These are phyloP conservation scores for Timema cristinae DNA, from an alignment of 2,888 invertebrate genomes.

Conservation along the genomic window DNA sequence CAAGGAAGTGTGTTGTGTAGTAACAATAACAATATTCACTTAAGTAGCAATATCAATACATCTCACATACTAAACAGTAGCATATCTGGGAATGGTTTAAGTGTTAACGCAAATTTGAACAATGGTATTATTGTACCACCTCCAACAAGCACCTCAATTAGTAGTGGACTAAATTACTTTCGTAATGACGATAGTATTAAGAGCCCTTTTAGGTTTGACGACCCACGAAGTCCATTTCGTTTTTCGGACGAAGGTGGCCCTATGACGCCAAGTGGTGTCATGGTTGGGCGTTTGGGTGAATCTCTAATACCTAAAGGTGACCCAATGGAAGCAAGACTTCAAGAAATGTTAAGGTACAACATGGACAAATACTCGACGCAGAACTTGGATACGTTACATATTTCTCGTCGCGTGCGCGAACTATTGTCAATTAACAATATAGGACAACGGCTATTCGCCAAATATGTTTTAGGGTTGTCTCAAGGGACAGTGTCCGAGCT, in stretches of 20 bases:
- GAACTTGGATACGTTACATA: slow-evolving; percentile 90
- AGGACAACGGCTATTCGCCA: slow-evolving; percentile 97
- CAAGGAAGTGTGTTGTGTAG: slow-evolving; percentile 30
- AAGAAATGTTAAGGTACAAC: slow-evolving; percentile 91
- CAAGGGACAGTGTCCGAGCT: slow-evolving; percentile 98
- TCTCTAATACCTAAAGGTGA: slow-evolving; percentile 89
- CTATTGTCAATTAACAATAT: slow-evolving; percentile 95
- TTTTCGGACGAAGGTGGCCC: slow-evolving; percentile 66
- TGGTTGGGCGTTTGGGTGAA: slow-evolving; percentile 81
- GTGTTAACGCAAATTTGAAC: slow-evolving; percentile 19
- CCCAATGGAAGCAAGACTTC: slow-evolving; percentile 88
- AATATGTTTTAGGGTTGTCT: slow-evolving; percentile 92
- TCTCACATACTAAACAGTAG: slow-evolving; percentile 20
- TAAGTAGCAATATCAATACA: slow-evolving; percentile 17
- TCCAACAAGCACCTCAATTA: slow-evolving; percentile 23
- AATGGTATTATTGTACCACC: slow-evolving; percentile 20
- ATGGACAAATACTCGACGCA: slow-evolving; percentile 95
- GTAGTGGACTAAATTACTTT: slow-evolving; percentile 22
- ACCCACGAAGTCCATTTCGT: slow-evolving; percentile 72
- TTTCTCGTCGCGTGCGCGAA: slow-evolving; percentile 89
- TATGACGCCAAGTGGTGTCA: slow-evolving; percentile 47
- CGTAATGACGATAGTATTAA: slow-evolving; percentile 45
- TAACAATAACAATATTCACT: slow-evolving; percentile 44
- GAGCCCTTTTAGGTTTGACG: slow-evolving; percentile 75
- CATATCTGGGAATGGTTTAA: slow-evolving; percentile 20